Evolutionary conservation across 2,113 vertebrate species (phyloP).

Genomic region (Hippocampus zosterae): DNA sequence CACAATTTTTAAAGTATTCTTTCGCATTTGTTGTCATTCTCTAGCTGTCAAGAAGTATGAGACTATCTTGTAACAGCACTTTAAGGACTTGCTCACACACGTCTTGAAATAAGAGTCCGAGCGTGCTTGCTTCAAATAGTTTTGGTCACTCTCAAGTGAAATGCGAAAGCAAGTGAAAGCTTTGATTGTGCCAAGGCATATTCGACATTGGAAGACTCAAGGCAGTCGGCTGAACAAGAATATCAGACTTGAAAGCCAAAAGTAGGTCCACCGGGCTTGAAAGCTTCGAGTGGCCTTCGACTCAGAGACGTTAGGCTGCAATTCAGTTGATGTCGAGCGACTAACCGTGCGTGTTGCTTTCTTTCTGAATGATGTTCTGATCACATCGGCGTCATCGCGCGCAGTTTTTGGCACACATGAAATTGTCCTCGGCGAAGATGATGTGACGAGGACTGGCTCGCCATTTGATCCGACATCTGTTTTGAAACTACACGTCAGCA

Average conservation of each 20-base stretch:
- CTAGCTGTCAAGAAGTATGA: no score
- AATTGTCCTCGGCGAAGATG: neutral
- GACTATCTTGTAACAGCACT: no score
- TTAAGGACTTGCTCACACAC: no score
- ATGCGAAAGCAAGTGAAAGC: no score
- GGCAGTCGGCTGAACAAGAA: no score
- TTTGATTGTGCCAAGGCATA: no score
- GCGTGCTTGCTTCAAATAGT: no score
- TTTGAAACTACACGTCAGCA: neutral
- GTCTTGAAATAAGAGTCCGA: no score
- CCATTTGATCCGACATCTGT: neutral
- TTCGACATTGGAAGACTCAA: no score
- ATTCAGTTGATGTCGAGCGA: neutral
- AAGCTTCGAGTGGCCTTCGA: constrained; percentile 1
- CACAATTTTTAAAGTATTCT: neutral
- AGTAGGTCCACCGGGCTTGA: neutral
- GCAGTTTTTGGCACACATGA: neutral
- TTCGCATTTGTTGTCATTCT: neutral
- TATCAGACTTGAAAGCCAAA: constrained; percentile 14
- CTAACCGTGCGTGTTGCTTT: neutral
- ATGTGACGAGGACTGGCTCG: neutral
- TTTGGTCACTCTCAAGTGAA: no score
- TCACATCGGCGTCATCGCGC: neutral
- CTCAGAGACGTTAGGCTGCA: neutral
- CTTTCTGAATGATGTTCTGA: neutral